A percentile compares a stretch with the other conserved stretches of the same genome.
Conservation (phyloP, 2,113 vertebrate genomes). For the Gasterosteus aculeatus region DNA sequence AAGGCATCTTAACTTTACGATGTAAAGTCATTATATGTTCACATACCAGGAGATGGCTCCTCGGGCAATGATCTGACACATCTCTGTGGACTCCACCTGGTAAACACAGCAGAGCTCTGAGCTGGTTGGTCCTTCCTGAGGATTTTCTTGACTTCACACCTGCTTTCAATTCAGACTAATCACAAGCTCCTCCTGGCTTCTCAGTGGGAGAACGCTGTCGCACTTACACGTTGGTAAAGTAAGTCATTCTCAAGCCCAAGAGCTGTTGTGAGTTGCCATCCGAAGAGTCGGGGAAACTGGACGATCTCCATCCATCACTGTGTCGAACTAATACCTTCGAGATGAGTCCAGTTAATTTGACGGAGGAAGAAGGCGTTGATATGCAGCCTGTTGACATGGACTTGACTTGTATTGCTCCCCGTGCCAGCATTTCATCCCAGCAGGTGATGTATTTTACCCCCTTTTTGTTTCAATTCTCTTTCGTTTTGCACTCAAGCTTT, state of each 20-base stretch:
- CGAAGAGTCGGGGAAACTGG: background rate
- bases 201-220: background rate
- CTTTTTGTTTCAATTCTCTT: background rate
- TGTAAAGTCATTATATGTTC: background rate
- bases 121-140: conserved; percentile 23
- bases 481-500: background rate
- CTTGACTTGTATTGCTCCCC: conserved; percentile 41
- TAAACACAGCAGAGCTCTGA: background rate
- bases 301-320: background rate
- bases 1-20: background rate
- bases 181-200: background rate
- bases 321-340: background rate
- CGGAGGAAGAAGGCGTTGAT: conserved; percentile 19
- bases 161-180: conserved; percentile 54
- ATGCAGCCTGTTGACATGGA: conserved; percentile 71
- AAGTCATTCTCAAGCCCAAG: background rate
- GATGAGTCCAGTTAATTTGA: conserved; percentile 61
- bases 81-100: background rate
- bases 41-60: background rate
- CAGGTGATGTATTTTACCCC: conserved; percentile 34
- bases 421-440: background rate
- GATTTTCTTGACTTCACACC: conserved; percentile 39
- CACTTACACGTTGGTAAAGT: background rate
- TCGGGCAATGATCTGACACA: background rate
- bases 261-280: background rate